A percentile compares a stretch with the other conserved stretches of the same genome.
Conservation (phyloP, 1,140 invertebrate genomes). For the Tribolium madens region DNA sequence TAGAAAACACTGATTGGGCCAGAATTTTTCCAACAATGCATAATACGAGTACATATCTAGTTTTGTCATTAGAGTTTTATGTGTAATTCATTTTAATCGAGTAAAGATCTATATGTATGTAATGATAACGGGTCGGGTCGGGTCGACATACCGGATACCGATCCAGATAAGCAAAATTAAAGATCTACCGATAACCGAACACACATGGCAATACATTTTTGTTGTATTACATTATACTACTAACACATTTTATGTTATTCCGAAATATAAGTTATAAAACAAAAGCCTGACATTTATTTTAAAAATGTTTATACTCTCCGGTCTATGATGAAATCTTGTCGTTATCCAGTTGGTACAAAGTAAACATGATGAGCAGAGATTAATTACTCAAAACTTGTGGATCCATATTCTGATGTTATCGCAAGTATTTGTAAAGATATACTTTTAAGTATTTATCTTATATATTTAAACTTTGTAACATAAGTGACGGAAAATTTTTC, state of each 20-base stretch:
- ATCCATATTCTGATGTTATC: constrained; percentile 39
- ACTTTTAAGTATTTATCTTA: constrained; percentile 15
- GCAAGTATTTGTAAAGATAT: constrained; percentile 25
- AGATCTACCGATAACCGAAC: constrained; percentile 42
- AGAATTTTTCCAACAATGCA: constrained; percentile 24
- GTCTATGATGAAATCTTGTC: constrained; percentile 3
- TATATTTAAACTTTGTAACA: constrained; percentile 40
- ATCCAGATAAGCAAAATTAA: constrained; percentile 47
- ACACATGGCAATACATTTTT: constrained; percentile 36
- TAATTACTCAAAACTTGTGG: constrained; percentile 34
- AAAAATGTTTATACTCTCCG: neutral
- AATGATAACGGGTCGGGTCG: constrained; percentile 42
- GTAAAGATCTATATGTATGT: constrained; percentile 42
- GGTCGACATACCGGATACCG: constrained; percentile 46
- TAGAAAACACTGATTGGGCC: neutral
- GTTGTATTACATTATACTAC: constrained; percentile 36
- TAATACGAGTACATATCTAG: constrained; percentile 3
- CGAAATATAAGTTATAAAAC: neutral
- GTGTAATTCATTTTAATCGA: constrained; percentile 44
- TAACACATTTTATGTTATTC: constrained; percentile 5
- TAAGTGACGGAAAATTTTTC: constrained; percentile 11
- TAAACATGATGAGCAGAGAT: constrained; percentile 21
- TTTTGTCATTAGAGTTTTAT: constrained; percentile 40
- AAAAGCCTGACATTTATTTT: neutral
- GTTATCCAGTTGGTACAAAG: constrained; percentile 15